phyloP scores from a whole-genome alignment of 1,140 invertebrate genomes.

The Myzus persicae region DNA sequence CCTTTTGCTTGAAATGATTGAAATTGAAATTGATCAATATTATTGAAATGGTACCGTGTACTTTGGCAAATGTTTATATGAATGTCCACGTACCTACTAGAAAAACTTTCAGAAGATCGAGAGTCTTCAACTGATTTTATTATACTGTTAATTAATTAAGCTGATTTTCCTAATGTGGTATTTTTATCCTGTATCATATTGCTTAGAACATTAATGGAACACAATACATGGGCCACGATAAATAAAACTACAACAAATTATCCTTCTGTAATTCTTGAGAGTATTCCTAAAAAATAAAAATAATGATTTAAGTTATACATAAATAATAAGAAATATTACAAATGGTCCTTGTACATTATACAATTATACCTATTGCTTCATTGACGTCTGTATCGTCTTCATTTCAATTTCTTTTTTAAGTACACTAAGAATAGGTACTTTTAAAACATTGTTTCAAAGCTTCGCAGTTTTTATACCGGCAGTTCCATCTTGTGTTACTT shows the following conservation, averaged over 20 bases:
- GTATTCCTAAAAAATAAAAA: slow-evolving; percentile 28
- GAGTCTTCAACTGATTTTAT: too few relatives aligned
- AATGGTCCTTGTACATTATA: background rate
- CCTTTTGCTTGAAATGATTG: too few relatives aligned
- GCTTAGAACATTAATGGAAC: slow-evolving; percentile 3
- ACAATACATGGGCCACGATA: slow-evolving; percentile 7
- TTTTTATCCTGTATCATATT: slow-evolving; percentile 2
- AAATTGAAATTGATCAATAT: too few relatives aligned
- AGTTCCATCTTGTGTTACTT: background rate
- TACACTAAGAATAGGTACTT: slow-evolving; percentile 35
- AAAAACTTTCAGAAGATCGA: too few relatives aligned
- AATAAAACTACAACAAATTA: slow-evolving; percentile 40
- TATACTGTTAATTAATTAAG: too few relatives aligned
- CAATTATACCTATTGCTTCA: slow-evolving; percentile 45
- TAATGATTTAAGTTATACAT: background rate
- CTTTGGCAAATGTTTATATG: too few relatives aligned
- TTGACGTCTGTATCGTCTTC: slow-evolving; percentile 32
- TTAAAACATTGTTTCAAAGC: slow-evolving; percentile 32
- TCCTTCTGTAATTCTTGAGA: slow-evolving; percentile 38
- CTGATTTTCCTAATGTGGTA: too few relatives aligned
- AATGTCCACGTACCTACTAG: too few relatives aligned
- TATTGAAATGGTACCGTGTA: too few relatives aligned
- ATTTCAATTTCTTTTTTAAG: slow-evolving; percentile 12
- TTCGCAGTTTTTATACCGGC: background rate
- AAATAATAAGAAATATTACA: slow-evolving; percentile 22